phyloP scores from a whole-genome alignment of 53 echinoderm and acorn worm genomes.

The Mesocentrotus franciscanus region DNA sequence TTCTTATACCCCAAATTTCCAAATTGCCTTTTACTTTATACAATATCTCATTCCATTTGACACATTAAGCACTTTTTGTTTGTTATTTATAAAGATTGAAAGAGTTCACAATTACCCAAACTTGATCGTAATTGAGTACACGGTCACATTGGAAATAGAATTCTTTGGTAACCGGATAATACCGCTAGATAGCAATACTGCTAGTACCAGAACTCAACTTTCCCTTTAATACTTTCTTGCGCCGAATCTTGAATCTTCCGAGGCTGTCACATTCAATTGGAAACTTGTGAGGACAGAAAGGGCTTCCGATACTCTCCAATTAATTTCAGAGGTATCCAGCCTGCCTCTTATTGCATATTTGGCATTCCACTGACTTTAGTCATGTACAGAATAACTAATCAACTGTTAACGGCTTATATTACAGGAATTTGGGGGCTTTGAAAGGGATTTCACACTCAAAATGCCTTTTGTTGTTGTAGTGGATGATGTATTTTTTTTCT shows the following conservation, averaged over 20 bases:
- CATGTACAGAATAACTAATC: conserved; percentile 3
- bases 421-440: no score
- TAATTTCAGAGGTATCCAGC: background rate
- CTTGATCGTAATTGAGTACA: no score
- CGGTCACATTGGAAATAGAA: no score
- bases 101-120: background rate
- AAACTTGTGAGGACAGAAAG: conserved; percentile 42
- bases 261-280: conserved; percentile 46
- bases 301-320: conserved; percentile 29
- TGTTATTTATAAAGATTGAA: background rate
- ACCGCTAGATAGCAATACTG: no score
- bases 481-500: background rate
- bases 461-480: background rate
- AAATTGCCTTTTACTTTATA: no score
- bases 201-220: background rate
- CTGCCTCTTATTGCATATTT: background rate
- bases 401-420: background rate
- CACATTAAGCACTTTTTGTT: no score
- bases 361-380: conserved; percentile 29
- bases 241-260: background rate
- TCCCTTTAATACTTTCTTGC: background rate
- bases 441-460: background rate
- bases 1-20: no score
- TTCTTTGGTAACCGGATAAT: no score
- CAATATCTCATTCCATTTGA: no score